These are phyloP conservation scores for Pyrgus malvae DNA, from an alignment of 2,888 invertebrate genomes.

Conservation along the genomic window DNA sequence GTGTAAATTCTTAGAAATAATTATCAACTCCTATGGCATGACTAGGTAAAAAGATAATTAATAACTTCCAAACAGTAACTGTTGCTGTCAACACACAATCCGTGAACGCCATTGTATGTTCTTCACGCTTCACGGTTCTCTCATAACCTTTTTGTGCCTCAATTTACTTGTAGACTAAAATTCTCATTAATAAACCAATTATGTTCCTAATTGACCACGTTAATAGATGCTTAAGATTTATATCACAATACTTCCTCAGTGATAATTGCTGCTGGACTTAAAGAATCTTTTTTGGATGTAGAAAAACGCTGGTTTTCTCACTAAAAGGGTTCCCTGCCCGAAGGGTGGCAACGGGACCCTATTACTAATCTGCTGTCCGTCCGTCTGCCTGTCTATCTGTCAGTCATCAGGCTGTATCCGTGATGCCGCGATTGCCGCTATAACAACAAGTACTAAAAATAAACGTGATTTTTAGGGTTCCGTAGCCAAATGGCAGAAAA, in stretches of 20 bases:
- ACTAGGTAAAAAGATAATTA: conserved; percentile 1
- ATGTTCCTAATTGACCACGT: conserved; percentile 19
- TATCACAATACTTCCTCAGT: conserved; percentile 17
- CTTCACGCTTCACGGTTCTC: conserved; percentile 19
- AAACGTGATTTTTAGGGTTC: too few relatives aligned
- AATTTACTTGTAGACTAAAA: conserved; percentile 16
- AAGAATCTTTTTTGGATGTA: background rate
- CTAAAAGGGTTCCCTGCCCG: too few relatives aligned
- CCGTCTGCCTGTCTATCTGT: too few relatives aligned
- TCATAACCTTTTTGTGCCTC: conserved; percentile 13
- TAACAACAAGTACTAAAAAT: too few relatives aligned
- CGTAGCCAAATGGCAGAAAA: too few relatives aligned
- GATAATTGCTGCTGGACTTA: conserved; percentile 2
- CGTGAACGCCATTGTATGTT: conserved; percentile 12
- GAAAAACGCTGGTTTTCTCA: background rate
- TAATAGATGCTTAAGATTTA: conserved; percentile 15
- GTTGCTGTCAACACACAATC: conserved; percentile 23
- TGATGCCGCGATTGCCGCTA: too few relatives aligned
- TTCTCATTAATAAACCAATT: conserved; percentile 26
- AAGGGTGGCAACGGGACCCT: too few relatives aligned
- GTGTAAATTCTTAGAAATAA: too few relatives aligned
- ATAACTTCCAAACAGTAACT: background rate
- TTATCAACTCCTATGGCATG: too few relatives aligned
- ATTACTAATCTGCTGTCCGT: too few relatives aligned
- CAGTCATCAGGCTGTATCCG: too few relatives aligned